phyloP scores from a whole-genome alignment of 2,888 invertebrate genomes.

The Phymatocera aterrima region DNA sequence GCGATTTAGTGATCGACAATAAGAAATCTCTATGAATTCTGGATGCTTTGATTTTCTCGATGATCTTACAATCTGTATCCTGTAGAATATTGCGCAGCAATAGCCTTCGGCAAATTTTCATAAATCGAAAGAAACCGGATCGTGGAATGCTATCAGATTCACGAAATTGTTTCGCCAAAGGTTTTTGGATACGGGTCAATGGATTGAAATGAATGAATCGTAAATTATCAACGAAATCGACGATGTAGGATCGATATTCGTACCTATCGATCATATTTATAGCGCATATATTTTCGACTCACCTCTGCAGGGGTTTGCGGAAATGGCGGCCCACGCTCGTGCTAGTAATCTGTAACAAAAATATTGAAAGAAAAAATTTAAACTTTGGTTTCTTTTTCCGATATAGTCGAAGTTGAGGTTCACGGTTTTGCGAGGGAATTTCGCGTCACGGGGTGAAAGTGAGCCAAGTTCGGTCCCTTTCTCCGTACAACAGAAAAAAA shows the following conservation, averaged over 20 bases:
- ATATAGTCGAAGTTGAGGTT: neutral
- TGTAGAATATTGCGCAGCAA: too few relatives aligned
- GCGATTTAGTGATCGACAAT: too few relatives aligned
- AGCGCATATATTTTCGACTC: slow-evolving; percentile 55
- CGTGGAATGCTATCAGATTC: too few relatives aligned
- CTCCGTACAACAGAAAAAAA: neutral
- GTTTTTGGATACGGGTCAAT: too few relatives aligned
- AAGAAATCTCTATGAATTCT: too few relatives aligned
- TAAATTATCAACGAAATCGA: neutral
- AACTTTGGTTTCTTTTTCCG: neutral
- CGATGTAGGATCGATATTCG: neutral
- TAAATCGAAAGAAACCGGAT: too few relatives aligned
- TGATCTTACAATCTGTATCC: too few relatives aligned
- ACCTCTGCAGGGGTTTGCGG: slow-evolving; percentile 60
- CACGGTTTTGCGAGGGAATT: neutral
- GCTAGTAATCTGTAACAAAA: slow-evolving; percentile 65
- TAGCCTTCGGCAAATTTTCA: too few relatives aligned
- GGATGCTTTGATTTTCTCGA: too few relatives aligned
- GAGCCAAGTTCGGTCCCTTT: neutral
- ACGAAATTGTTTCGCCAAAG: too few relatives aligned
- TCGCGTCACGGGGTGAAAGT: slow-evolving; percentile 9
- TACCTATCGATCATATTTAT: slow-evolving; percentile 19
- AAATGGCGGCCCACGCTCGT: slow-evolving; percentile 60
- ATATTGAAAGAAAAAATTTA: neutral
- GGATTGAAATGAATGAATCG: too few relatives aligned